Percentiles rank a stretch among this genome's conserved stretches.
These are phyloP conservation scores for Crypturellus undulatus DNA, from an alignment of 2,113 vertebrate species.

Conservation along the genomic window DNA sequence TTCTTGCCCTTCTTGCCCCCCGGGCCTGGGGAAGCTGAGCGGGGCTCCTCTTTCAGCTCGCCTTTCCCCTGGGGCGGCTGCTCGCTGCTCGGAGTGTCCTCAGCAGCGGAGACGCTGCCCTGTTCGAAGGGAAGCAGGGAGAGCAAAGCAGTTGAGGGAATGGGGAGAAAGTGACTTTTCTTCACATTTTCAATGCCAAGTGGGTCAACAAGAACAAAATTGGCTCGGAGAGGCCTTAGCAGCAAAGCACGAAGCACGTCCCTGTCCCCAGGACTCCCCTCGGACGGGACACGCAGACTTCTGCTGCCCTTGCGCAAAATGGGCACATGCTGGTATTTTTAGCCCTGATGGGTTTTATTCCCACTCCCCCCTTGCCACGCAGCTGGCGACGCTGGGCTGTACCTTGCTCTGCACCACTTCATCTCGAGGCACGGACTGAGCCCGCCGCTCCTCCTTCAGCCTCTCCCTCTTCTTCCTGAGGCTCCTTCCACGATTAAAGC, in stretches of 20 bases:
- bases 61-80: conserved; percentile 70
- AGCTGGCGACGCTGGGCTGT: neutral
- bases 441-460: conserved; percentile 92
- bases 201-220: neutral
- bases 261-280: neutral
- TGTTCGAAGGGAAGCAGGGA: conserved; percentile 54
- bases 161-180: neutral
- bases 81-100: conserved; percentile 91
- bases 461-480: conserved; percentile 93
- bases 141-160: neutral
- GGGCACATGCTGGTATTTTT: neutral
- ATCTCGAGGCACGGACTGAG: conserved; percentile 95
- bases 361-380: neutral
- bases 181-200: neutral
- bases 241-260: neutral
- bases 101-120: conserved; percentile 90
- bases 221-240: neutral
- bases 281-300: neutral
- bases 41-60: conserved; percentile 69
- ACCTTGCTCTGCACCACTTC: conserved; percentile 89
- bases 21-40: conserved; percentile 68
- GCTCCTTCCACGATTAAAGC: conserved; percentile 91
- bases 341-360: neutral
- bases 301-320: neutral
- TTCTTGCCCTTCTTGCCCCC: conserved; percentile 74